These are phyloP conservation scores for Enteromius fasciolatus DNA, from an alignment of 2,797 vertebrate species.

Conservation along the genomic window DNA sequence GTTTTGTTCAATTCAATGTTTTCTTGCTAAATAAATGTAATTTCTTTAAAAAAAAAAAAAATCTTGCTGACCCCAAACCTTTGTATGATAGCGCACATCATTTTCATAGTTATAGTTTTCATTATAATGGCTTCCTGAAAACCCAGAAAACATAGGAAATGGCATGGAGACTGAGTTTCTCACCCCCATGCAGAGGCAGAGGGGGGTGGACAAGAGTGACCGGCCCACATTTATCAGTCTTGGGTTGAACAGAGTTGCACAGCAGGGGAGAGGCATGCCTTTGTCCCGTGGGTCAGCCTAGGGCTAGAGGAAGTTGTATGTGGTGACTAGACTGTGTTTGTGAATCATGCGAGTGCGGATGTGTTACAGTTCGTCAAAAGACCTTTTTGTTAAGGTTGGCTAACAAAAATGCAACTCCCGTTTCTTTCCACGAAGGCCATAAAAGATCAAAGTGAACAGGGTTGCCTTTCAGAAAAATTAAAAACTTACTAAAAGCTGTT, in stretches of 20 bases:
- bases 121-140: not conserved
- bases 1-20: not conserved
- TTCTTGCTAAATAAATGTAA: not conserved
- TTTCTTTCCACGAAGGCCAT: conserved; percentile 61
- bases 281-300: conserved; percentile 55
- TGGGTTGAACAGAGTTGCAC: conserved; percentile 44
- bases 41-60: not conserved
- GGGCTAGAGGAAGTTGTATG: conserved; percentile 47
- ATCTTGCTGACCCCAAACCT: not conserved
- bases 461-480: conserved; percentile 62
- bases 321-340: not conserved
- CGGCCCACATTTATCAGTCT: conserved; percentile 44
- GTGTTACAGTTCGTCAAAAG: conserved; percentile 27
- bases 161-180: conserved; percentile 7
- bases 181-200: conserved; percentile 24
- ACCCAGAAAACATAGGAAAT: not conserved
- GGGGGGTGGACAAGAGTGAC: not conserved
- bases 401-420: conserved; percentile 31
- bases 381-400: conserved; percentile 53
- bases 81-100: not conserved
- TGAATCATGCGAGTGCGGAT: conserved; percentile 9
- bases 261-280: conserved; percentile 56
- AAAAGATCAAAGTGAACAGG: conserved; percentile 69
- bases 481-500: conserved; percentile 61
- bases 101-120: not conserved